Evolutionary conservation across 2,797 vertebrate genomes (phyloP).

Genomic region (Spinibarbus caldwelli): DNA sequence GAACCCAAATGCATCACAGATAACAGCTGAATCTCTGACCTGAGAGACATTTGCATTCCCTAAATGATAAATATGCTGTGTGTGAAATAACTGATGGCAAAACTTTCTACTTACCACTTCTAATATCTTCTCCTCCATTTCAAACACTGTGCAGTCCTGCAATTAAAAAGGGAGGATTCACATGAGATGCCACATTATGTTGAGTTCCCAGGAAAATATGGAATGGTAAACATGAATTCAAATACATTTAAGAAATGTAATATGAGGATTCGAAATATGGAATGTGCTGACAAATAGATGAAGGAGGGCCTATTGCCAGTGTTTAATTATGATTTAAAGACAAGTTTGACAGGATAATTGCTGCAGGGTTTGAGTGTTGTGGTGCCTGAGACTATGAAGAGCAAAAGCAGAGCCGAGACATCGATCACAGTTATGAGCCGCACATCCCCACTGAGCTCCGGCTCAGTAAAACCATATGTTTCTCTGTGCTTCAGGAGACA

Average conservation of each 20-base stretch:
- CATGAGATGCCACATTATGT: constrained; percentile 4
- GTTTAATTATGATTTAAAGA: constrained; percentile 34
- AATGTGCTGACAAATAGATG: constrained; percentile 49
- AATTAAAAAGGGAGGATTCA: constrained; percentile 66
- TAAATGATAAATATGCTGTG: not conserved
- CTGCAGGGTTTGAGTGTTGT: not conserved
- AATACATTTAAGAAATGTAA: constrained; percentile 65
- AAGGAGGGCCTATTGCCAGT: not conserved
- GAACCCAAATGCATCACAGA: constrained; percentile 22
- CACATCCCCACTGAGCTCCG: not conserved
- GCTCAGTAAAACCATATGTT: constrained; percentile 26
- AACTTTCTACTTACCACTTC: constrained; percentile 85
- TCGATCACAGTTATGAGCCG: constrained; percentile 4
- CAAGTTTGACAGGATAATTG: constrained; percentile 41
- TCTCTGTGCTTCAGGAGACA: not conserved
- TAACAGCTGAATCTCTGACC: constrained; percentile 62
- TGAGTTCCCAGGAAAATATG: constrained; percentile 33
- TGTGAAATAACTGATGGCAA: constrained; percentile 3
- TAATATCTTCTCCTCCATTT: constrained; percentile 96
- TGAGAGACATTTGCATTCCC: not conserved
- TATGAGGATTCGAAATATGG: constrained; percentile 57
- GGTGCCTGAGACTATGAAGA: not conserved
- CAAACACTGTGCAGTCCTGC: constrained; percentile 89
- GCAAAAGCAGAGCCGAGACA: not conserved
- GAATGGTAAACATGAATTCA: constrained; percentile 28